phyloP scores from a whole-genome alignment of 1,140 invertebrate species.

The Dreissena polymorpha region DNA sequence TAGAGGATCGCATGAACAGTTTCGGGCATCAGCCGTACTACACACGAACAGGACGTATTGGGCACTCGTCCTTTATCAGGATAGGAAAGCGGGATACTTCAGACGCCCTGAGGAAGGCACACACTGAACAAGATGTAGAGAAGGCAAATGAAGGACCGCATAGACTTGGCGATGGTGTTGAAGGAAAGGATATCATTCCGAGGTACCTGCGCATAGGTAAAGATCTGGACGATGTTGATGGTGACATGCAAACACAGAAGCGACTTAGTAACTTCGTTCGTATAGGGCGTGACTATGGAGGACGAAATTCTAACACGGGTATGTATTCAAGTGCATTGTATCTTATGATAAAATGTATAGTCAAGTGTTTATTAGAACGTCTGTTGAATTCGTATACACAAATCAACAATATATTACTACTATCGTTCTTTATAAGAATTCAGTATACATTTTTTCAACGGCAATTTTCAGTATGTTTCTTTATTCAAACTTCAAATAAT shows the following conservation, averaged over 20 bases:
- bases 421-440: too few relatives aligned
- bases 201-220: conserved; percentile 26
- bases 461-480: too few relatives aligned
- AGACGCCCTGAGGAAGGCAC: conserved; percentile 22
- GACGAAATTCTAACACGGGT: background rate
- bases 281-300: background rate
- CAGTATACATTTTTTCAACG: too few relatives aligned
- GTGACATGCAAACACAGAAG: background rate
- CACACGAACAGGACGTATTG: conserved; percentile 40
- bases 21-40: conserved; percentile 19
- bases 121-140: background rate
- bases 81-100: conserved; percentile 49
- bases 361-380: too few relatives aligned
- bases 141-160: background rate
- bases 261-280: conserved; percentile 31
- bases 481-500: too few relatives aligned
- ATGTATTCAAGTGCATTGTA: background rate
- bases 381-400: too few relatives aligned
- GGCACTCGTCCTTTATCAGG: conserved; percentile 50
- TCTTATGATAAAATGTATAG: too few relatives aligned
- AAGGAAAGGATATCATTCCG: background rate
- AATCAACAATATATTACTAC: too few relatives aligned
- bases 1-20: background rate
- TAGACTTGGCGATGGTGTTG: background rate
- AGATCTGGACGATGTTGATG: conserved; percentile 17